Percentiles rank a stretch among this genome's conserved stretches.
Evolutionary conservation across 2,888 invertebrate genomes (phyloP).

Genomic region (Formica aserva): DNA sequence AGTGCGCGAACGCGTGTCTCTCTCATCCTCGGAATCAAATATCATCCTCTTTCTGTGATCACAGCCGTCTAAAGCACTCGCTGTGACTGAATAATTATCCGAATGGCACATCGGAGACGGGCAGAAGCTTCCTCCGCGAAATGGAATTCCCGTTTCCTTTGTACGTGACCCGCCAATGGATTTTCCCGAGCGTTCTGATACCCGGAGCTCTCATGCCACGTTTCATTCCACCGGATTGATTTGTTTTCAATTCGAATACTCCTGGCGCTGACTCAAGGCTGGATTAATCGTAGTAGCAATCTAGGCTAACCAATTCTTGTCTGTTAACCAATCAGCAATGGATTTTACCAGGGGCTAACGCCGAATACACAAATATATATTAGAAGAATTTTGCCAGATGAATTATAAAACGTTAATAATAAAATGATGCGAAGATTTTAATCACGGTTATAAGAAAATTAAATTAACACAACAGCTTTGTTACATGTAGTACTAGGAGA

Average conservation of each 20-base stretch:
- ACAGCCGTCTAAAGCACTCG: conserved; percentile 49
- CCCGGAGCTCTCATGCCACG: conserved; percentile 45
- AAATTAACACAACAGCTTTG: background rate
- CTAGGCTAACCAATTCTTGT: conserved; percentile 38
- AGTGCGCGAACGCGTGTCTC: background rate
- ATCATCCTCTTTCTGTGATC: conserved; percentile 53
- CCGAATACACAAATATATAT: conserved; percentile 1
- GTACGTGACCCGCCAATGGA: conserved; percentile 67
- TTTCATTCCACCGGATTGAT: conserved; percentile 67
- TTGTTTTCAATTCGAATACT: conserved; percentile 67
- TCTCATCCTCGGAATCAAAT: conserved; percentile 56
- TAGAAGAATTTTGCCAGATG: background rate
- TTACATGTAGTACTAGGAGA: background rate
- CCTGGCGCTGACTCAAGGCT: conserved; percentile 33
- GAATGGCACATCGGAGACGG: conserved; percentile 58
- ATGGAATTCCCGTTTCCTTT: conserved; percentile 70
- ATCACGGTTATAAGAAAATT: background rate
- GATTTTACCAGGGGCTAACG: background rate
- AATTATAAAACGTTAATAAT: background rate
- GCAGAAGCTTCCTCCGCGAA: conserved; percentile 50
- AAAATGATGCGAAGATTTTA: background rate
- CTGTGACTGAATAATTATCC: conserved; percentile 68
- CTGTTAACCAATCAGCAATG: conserved; percentile 28
- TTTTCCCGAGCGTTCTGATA: conserved; percentile 58
- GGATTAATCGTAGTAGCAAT: conserved; percentile 53